These are phyloP conservation scores for Stichopus horrens DNA, from an alignment of 53 echinoderm and acorn worm species.

Conservation along the genomic window DNA sequence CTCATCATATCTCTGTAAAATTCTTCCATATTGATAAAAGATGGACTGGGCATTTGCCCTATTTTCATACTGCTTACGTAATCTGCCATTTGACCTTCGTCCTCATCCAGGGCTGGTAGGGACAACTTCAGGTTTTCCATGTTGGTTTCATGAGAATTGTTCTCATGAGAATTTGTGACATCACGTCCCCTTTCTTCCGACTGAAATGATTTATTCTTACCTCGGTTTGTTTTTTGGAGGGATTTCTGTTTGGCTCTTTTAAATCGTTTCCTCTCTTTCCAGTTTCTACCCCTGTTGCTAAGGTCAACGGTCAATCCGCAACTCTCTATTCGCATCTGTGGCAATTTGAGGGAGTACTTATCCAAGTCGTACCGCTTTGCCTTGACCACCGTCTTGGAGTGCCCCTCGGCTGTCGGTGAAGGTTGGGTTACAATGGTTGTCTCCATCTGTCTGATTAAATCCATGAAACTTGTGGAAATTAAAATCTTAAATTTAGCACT, in stretches of 20 bases:
- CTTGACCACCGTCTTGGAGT: background rate
- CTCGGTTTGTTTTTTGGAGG: background rate
- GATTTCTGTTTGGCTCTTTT: background rate
- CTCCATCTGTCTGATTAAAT: no score
- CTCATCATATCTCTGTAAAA: slow-evolving; percentile 34
- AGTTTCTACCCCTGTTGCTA: slow-evolving; percentile 21
- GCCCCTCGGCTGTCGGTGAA: no score
- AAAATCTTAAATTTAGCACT: no score
- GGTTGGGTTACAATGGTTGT: no score
- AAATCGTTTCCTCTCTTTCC: slow-evolving; percentile 17
- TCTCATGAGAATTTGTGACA: no score
- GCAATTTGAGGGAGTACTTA: slow-evolving; percentile 2
- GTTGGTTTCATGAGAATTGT: background rate
- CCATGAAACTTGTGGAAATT: no score
- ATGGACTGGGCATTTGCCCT: slow-evolving; percentile 32
- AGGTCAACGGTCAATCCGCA: slow-evolving; percentile 38
- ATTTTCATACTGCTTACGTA: slow-evolving; percentile 37
- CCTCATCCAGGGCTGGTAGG: background rate
- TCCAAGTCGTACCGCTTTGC: slow-evolving; percentile 12
- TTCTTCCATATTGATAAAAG: slow-evolving; percentile 40
- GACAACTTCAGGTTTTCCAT: background rate
- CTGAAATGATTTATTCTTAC: no score
- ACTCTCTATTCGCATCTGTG: slow-evolving; percentile 23
- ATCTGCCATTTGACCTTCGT: slow-evolving; percentile 2
- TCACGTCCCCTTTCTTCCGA: background rate